Evolutionary conservation across 2,888 invertebrate genomes (phyloP).

Genomic region (Caenorhabditis macrosperma): DNA sequence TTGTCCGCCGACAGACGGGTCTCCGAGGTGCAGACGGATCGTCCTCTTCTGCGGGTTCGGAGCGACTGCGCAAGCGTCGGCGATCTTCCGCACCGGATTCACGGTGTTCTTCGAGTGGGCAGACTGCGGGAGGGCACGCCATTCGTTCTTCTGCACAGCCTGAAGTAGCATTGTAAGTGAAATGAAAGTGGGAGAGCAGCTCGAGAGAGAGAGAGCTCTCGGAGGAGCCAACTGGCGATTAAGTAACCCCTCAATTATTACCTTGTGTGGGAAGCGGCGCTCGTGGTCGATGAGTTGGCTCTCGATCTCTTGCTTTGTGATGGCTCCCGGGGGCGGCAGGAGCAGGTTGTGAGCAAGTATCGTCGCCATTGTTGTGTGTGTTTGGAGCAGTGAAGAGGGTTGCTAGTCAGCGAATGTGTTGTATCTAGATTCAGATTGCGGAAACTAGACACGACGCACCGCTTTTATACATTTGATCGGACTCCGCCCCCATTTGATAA

Average conservation of each 20-base stretch:
- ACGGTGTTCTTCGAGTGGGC: conserved; percentile 87
- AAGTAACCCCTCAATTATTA: too few relatives aligned
- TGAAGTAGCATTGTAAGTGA: conserved; percentile 3
- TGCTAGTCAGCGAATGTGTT: too few relatives aligned
- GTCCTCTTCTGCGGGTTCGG: conserved; percentile 94
- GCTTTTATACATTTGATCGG: conserved; percentile 33
- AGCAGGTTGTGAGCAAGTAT: conserved; percentile 27
- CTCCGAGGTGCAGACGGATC: conserved; percentile 84
- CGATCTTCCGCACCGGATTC: conserved; percentile 93
- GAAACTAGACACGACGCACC: conserved; percentile 29
- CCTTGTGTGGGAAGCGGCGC: conserved; percentile 45
- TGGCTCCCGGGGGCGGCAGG: conserved; percentile 36
- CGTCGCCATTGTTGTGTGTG: conserved; percentile 20
- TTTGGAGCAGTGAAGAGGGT: neutral
- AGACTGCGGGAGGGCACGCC: conserved; percentile 65
- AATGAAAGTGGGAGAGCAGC: too few relatives aligned
- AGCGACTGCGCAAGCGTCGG: conserved; percentile 91
- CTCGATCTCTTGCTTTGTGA: conserved; percentile 48
- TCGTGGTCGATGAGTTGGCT: conserved; percentile 46
- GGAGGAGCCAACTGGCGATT: too few relatives aligned
- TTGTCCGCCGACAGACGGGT: conserved; percentile 78
- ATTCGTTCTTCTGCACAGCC: conserved; percentile 41
- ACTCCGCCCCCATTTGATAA: conserved; percentile 49
- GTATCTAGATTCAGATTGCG: conserved; percentile 16
- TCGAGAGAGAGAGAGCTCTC: too few relatives aligned